Conservation (phyloP, 2,888 invertebrate genomes). For the Dioctria linearis region DNA sequence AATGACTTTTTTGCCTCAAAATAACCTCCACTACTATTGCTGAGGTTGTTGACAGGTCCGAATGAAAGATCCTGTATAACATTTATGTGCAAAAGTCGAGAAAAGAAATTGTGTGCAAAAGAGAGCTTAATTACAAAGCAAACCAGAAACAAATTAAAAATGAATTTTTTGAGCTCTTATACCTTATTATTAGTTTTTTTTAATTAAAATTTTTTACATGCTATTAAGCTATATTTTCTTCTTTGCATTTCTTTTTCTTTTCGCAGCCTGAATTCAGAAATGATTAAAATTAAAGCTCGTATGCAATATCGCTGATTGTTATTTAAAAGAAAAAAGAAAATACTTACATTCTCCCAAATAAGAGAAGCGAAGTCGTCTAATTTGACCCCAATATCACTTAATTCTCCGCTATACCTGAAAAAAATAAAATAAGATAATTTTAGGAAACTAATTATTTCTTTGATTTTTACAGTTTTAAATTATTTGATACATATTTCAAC, state of each 20-base stretch:
- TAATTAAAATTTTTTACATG: background rate
- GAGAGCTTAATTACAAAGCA: background rate
- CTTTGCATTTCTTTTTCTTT: background rate
- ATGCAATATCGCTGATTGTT: background rate
- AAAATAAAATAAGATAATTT: background rate
- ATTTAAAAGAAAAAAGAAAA: background rate
- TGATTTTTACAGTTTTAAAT: too few species aligned
- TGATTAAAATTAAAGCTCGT: background rate
- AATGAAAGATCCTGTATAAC: too few species aligned
- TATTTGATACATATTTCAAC: too few species aligned
- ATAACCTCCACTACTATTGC: too few species aligned
- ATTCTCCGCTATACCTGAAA: constrained; percentile 92
- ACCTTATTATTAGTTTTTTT: background rate
- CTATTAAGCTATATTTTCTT: background rate
- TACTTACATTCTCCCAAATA: constrained; percentile 93
- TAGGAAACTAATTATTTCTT: too few species aligned
- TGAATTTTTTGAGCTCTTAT: background rate
- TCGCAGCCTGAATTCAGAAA: background rate
- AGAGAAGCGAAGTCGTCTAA: constrained; percentile 90
- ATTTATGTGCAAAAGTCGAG: too few species aligned
- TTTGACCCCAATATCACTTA: constrained; percentile 87
- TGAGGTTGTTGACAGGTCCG: too few species aligned
- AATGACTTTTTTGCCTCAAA: too few species aligned
- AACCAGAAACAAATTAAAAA: background rate
- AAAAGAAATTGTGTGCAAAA: background rate